These are phyloP conservation scores for Silurus meridionalis DNA, from an alignment of 2,113 vertebrate genomes.

Conservation along the genomic window DNA sequence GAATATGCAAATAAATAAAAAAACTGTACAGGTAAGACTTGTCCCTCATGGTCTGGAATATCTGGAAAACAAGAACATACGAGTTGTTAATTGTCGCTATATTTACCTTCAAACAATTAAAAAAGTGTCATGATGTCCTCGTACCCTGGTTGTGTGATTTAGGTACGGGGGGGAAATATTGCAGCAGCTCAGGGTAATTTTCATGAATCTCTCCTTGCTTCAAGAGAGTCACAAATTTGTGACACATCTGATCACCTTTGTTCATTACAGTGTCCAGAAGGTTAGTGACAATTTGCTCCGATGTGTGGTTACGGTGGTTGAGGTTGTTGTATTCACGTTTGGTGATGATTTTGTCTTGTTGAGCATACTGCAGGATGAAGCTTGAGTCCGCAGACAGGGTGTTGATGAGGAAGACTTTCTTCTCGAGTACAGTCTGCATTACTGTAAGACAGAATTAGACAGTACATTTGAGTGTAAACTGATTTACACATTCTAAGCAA, in stretches of 20 bases:
- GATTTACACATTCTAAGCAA: neutral
- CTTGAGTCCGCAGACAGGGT: constrained; percentile 48
- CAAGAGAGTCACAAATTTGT: constrained; percentile 60
- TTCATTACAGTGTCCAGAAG: constrained; percentile 65
- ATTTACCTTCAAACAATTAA: neutral
- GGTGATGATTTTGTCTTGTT: constrained; percentile 51
- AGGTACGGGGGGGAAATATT: neutral
- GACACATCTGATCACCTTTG: constrained; percentile 60
- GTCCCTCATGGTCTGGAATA: neutral
- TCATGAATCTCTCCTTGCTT: constrained; percentile 21
- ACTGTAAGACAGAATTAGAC: constrained; percentile 9
- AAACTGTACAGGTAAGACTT: neutral
- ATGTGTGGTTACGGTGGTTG: constrained; percentile 26
- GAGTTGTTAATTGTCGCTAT: neutral
- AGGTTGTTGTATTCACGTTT: constrained; percentile 58
- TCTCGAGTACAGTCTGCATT: constrained; percentile 26
- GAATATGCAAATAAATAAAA: neutral
- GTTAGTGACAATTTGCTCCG: constrained; percentile 26
- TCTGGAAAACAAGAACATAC: constrained; percentile 6
- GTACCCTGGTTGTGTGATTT: neutral
- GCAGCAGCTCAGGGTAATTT: constrained; percentile 46
- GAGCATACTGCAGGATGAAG: constrained; percentile 56
- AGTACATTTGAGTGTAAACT: neutral
- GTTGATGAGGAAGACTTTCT: constrained; percentile 44
- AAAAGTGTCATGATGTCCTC: neutral